Evolutionary conservation across 2,113 vertebrate genomes (phyloP), one percentile per base, ranked within the genome.

Genomic region (Bungarus multicinctus): DNA sequence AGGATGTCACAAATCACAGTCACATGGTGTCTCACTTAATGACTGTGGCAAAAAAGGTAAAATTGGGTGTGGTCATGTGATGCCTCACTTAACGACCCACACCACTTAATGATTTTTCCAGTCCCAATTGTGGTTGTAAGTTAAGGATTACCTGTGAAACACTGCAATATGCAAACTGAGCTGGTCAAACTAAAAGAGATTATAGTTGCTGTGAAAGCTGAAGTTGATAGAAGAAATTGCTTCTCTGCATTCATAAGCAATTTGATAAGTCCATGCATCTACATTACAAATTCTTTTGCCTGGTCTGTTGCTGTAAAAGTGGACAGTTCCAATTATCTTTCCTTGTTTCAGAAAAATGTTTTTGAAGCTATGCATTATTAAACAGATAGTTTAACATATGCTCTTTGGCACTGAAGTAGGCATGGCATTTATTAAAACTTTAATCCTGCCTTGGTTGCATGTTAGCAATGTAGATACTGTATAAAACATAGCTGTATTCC

Each of bases 201-300:
- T 93, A 85, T 27, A 94, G 34, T 90, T 87, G 55, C 92, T 94
- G 94, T 90, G 92, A 93, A 96, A 91, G 85, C 90, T 90, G 92
- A 94, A 57, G 85, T 81, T 93, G 30, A 87, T 94, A 91, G 60
- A 95, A 93, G 53, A 95, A 94, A 91, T 94, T 54, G 18, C 45
- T 43, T 87, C 16, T 90, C 5, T 87, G 20, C 89, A 39, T 85
- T 95, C 39, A 54, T 53, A 93, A 93, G 57, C 64, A 50, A 60
- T 23, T 94, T 50, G 22, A 96, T 93, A 94, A 93, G 93, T 54
- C 1, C 0, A 55, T 60, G 64, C n/a, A 18, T 94, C 91, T 88
- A 55, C 69, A 94, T 64, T 94, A 90, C 85, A 92, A 94, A 91
- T 55, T 91, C 10, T 89, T 93, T 50, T 85, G 85, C 93, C 90